Conservation (phyloP, 2,888 invertebrate species). For the Lasioglossum oenotherae region DNA sequence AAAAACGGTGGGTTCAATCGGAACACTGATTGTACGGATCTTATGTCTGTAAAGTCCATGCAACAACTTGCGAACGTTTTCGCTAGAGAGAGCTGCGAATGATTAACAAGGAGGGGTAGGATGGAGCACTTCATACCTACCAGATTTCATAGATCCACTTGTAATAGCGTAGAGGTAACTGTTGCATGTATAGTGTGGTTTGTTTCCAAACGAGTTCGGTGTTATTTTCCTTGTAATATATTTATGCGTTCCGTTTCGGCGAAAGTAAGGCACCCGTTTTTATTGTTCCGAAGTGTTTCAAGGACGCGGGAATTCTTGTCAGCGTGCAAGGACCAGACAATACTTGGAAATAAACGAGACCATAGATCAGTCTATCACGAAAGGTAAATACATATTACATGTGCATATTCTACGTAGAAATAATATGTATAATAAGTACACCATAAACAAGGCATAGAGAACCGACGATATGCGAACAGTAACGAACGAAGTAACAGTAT, state of each 20-base stretch:
- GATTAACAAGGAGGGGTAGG: conserved; percentile 25
- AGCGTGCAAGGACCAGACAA: not conserved
- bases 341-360: conserved; percentile 37
- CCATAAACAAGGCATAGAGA: not conserved
- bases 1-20: too few relatives aligned
- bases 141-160: conserved; percentile 51
- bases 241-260: conserved; percentile 22
- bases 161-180: conserved; percentile 29
- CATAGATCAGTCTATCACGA: conserved; percentile 41
- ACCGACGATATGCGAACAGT: not conserved
- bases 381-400: conserved; percentile 39
- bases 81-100: conserved; percentile 21
- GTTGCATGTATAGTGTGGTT: conserved; percentile 28
- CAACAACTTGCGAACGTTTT: conserved; percentile 3
- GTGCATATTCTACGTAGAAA: conserved; percentile 18
- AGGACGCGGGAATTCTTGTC: conserved; percentile 1
- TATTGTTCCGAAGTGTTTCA: conserved; percentile 14
- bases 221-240: conserved; percentile 28
- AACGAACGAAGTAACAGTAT: conserved; percentile 36
- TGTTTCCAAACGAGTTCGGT: conserved; percentile 53
- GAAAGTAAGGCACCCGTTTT: not conserved
- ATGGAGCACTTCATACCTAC: conserved; percentile 28
- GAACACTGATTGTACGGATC: too few relatives aligned
- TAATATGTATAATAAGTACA: conserved; percentile 21
- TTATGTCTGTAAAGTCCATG: conserved; percentile 13